Evolutionary conservation across 2,113 vertebrate species (phyloP).

Genomic region (Calidris pygmaea): DNA sequence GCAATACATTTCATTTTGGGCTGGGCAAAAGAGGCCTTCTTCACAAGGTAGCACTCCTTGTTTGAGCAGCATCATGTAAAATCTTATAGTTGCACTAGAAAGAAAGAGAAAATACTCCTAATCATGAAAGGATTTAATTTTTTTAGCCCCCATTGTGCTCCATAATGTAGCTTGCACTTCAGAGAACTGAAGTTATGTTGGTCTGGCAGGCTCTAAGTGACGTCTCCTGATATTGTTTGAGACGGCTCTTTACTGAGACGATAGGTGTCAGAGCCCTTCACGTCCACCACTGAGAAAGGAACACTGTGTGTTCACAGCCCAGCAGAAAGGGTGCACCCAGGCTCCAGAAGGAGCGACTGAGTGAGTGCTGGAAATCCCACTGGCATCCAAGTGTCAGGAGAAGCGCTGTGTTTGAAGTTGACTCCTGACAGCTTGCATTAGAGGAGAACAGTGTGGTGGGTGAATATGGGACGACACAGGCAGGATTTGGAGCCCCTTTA

Average conservation of each 20-base stretch:
- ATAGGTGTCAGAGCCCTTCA: constrained; percentile 52
- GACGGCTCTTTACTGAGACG: not conserved
- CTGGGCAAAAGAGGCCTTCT: not conserved
- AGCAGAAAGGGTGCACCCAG: rapidly evolving
- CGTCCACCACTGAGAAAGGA: rapidly evolving
- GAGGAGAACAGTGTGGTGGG: not conserved
- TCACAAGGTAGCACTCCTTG: rapidly evolving
- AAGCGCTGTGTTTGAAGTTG: rapidly evolving
- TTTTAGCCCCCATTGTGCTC: not conserved
- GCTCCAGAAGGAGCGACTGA: not conserved
- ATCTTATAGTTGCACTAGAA: not conserved
- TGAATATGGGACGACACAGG: rapidly evolving
- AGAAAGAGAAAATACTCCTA: not conserved
- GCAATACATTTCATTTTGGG: not conserved
- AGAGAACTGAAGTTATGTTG: not conserved
- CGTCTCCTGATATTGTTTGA: constrained; percentile 8
- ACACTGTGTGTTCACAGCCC: not conserved
- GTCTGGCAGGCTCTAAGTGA: constrained; percentile 32
- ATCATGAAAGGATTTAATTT: not conserved
- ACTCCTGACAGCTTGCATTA: not conserved
- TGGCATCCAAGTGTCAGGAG: not conserved
- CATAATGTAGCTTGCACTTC: not conserved
- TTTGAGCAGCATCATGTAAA: not conserved
- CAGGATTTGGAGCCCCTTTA: not conserved
- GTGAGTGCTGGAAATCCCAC: not conserved